phyloP scores from a whole-genome alignment of 2,797 vertebrate genomes.

The Macropus fuliginosus region DNA sequence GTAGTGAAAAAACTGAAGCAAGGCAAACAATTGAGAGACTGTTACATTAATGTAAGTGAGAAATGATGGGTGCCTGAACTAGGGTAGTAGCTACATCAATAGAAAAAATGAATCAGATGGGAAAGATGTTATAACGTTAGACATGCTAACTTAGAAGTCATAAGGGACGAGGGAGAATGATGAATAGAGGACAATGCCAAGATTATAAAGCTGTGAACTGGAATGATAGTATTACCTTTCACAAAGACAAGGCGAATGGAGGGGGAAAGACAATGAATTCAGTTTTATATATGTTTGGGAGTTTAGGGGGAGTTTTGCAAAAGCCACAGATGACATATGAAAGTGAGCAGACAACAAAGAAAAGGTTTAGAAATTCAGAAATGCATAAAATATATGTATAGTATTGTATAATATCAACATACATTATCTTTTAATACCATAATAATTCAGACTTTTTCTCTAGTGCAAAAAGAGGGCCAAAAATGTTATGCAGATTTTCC shows the following conservation, averaged over 20 bases:
- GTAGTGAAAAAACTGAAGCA: too few relatives aligned
- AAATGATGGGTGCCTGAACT: not conserved
- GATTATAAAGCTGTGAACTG: too few relatives aligned
- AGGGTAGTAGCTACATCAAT: too few relatives aligned
- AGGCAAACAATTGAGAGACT: not conserved
- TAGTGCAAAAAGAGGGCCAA: not conserved
- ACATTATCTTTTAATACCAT: not conserved
- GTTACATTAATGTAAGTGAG: not conserved
- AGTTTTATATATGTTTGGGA: not conserved
- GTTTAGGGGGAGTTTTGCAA: not conserved
- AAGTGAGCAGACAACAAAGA: not conserved
- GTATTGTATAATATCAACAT: not conserved
- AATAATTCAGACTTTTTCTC: not conserved
- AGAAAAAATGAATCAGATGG: too few relatives aligned
- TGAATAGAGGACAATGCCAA: too few relatives aligned
- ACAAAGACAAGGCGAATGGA: too few relatives aligned
- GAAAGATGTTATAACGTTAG: too few relatives aligned
- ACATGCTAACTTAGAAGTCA: too few relatives aligned
- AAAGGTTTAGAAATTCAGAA: not conserved
- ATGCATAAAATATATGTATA: not conserved
- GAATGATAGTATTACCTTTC: too few relatives aligned
- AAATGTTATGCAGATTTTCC: not conserved
- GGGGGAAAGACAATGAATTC: too few relatives aligned
- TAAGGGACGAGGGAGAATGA: too few relatives aligned
- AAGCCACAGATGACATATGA: not conserved